Base-by-base conservation (phyloP, 2,888 invertebrate species). In the Pristionchus arcanus region DNA sequence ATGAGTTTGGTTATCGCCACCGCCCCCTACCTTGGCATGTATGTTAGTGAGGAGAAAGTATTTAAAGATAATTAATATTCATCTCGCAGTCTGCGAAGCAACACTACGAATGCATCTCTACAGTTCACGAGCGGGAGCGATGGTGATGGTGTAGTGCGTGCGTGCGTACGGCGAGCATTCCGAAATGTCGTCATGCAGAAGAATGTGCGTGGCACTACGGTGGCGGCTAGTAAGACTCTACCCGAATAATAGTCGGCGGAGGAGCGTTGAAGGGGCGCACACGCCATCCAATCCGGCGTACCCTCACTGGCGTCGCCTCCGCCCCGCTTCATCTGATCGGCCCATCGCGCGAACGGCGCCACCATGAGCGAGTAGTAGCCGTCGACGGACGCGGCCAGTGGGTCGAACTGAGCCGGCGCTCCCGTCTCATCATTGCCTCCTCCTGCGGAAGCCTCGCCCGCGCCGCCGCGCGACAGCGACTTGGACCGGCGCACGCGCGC, bases 301-400 rank as follows among this genome's bases (percentile, higher is more conserved):
- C 34, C 19, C 16, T 28, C 71, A 74, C 90, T 91, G 55, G n/a
- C 88, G 11, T 49, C 55, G 4, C 19, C 59, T 15, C 7, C 31
- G 3, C 55, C 34, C 28, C 31, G 25, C 86, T 66, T 86, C 91
- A 94, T 90, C 85, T 92, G 90, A 74, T 93, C 94, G 86, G 92
- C 92, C 94, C 94, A 94, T 77, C 94, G 92, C 86, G 93, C 92
- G 87, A 94, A 91, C 28, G 94, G 94, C 87, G 94, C 94, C 91
- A 94, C 92, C 94, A 94, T 93, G 81, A 94, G 91, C 37, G 91
- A 91, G 90, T 93, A 94, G 91, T 74, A 49, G 21, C 88, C 88
- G 25, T 94, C 94, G 89, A 42, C 53, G 16, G 90, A 85, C 4
- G 74, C 59, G 15, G 66, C 55, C 13, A 74, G 53, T 2, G 28